Percentiles rank a stretch among this genome's conserved stretches.
These are phyloP conservation scores for Stomorhina lunata DNA, from an alignment of 2,888 invertebrate species.

Conservation along the genomic window DNA sequence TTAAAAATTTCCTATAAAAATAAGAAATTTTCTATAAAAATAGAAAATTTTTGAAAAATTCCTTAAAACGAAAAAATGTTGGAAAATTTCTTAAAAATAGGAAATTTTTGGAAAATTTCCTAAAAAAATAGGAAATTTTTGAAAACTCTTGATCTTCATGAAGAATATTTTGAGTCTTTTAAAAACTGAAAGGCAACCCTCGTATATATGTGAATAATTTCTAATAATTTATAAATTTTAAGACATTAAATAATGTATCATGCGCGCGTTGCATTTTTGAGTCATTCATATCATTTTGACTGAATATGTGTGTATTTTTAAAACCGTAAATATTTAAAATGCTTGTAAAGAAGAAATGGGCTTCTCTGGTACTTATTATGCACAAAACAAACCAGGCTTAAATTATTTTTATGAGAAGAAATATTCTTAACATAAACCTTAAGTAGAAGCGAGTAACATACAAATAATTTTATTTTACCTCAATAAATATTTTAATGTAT, in stretches of 20 bases:
- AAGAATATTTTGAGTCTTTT: too few relatives aligned
- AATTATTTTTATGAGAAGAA: slow-evolving; percentile 61
- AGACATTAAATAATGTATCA: slow-evolving; percentile 42
- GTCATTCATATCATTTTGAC: slow-evolving; percentile 8
- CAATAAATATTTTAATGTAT: slow-evolving; percentile 41
- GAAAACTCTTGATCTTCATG: too few relatives aligned
- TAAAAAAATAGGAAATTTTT: too few relatives aligned
- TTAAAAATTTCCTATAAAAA: too few relatives aligned
- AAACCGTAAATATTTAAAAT: slow-evolving; percentile 41
- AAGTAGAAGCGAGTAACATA: slow-evolving; percentile 20
- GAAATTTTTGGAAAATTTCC: too few relatives aligned
- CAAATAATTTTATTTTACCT: slow-evolving; percentile 16
- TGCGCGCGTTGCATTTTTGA: slow-evolving; percentile 45
- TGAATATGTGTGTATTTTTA: slow-evolving; percentile 50
- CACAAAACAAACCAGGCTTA: slow-evolving; percentile 51
- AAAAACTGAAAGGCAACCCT: too few relatives aligned
- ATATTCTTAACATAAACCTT: slow-evolving; percentile 24
- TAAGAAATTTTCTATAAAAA: too few relatives aligned
- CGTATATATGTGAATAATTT: slow-evolving; percentile 39
- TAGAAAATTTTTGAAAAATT: too few relatives aligned
- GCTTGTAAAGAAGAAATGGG: slow-evolving; percentile 27
- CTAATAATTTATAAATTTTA: slow-evolving; percentile 57
- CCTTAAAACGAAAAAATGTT: too few relatives aligned
- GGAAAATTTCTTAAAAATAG: too few relatives aligned
- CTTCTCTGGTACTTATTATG: slow-evolving; percentile 52